These are phyloP conservation scores for Urechis unicinctus DNA, from an alignment of 2,888 invertebrate genomes.

Conservation along the genomic window DNA sequence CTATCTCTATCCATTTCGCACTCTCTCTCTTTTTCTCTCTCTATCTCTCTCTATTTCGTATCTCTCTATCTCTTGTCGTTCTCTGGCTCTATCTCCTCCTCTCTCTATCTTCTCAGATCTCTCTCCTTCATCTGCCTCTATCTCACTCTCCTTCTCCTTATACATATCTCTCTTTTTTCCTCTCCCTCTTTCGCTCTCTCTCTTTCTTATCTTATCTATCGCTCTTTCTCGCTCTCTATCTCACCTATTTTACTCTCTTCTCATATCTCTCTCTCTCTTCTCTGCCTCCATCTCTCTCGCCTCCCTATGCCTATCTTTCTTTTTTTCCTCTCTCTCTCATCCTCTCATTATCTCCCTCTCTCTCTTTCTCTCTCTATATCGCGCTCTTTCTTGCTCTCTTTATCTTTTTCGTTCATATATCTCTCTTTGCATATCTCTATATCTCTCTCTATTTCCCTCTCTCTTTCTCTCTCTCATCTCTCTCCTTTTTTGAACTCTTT, in stretches of 20 bases:
- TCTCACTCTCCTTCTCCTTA: not conserved
- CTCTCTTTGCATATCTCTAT: not conserved
- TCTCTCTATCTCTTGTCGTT: not conserved
- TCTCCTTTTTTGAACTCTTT: not conserved
- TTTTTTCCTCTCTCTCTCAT: not conserved
- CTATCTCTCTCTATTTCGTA: not conserved
- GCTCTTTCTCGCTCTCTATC: not conserved
- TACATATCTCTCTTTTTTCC: not conserved
- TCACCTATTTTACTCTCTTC: not conserved
- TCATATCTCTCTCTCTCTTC: not conserved
- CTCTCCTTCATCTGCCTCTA: not conserved
- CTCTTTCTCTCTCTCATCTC: not conserved
- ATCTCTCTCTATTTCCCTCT: not conserved
- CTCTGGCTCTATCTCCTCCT: not conserved
- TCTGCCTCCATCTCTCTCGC: not conserved
- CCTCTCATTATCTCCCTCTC: not conserved
- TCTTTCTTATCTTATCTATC: not conserved
- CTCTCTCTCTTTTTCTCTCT: not conserved
- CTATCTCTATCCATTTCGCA: too few species aligned
- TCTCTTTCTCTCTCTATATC: too few species aligned
- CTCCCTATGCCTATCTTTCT: not conserved
- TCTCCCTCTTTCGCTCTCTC: not conserved
- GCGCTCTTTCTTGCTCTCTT: not conserved
- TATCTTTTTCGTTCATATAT: not conserved
- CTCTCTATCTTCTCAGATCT: too few species aligned